phyloP scores from a whole-genome alignment of 1,140 invertebrate genomes.

The Pogonomyrmex californicus region DNA sequence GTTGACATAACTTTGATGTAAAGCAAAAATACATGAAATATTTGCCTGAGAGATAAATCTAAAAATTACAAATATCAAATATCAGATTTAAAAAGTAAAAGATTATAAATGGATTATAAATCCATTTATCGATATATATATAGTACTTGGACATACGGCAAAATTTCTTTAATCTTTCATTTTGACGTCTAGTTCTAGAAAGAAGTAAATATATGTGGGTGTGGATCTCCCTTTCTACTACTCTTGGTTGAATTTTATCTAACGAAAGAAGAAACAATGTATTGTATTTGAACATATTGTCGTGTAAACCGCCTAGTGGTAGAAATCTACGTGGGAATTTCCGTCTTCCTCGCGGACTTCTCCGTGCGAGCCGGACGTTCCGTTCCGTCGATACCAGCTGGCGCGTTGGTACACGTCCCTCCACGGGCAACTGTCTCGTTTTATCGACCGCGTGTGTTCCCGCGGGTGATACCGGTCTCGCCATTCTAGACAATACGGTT shows the following conservation, averaged over 20 bases:
- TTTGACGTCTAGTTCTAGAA: no score
- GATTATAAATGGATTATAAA: neutral
- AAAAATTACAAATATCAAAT: neutral
- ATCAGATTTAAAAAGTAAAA: slow-evolving; percentile 7
- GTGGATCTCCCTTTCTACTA: no score
- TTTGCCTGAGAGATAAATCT: neutral
- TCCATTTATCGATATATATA: no score
- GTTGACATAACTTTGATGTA: slow-evolving; percentile 1
- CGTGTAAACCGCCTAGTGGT: neutral
- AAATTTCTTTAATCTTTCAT: no score
- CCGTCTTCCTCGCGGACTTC: neutral
- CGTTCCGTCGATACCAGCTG: slow-evolving; percentile 10
- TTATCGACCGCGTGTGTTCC: slow-evolving; percentile 44
- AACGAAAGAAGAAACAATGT: no score
- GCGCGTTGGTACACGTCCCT: neutral
- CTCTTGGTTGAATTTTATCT: no score
- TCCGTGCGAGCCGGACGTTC: neutral
- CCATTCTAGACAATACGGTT: slow-evolving; percentile 17
- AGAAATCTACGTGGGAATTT: slow-evolving; percentile 8
- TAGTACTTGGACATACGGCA: no score
- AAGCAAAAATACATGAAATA: neutral
- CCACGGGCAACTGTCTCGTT: neutral
- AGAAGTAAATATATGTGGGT: no score
- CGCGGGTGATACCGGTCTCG: neutral
- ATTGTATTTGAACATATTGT: no score